phyloP scores from a whole-genome alignment of 92 coral and sea anemone species.

The Actinernus sp. region DNA sequence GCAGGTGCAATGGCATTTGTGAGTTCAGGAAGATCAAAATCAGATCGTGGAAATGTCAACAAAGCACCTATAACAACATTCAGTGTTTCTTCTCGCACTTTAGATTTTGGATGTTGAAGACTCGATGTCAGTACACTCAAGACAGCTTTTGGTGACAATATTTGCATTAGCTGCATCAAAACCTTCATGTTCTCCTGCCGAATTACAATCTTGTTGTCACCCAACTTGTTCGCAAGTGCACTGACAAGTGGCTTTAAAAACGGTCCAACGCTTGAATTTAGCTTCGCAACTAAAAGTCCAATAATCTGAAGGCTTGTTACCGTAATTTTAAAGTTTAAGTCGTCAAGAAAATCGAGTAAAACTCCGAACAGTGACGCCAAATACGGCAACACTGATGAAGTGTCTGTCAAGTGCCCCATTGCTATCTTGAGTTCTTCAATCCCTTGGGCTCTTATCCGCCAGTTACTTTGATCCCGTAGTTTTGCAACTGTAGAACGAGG shows the following conservation, averaged over 20 bases:
- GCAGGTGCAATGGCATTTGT: conserved; percentile 94
- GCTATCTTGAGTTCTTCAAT: conserved; percentile 90
- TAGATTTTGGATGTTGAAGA: conserved; percentile 93
- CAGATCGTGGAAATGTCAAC: conserved; percentile 95
- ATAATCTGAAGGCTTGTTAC: conserved; percentile 94
- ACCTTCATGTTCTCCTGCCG: conserved; percentile 99
- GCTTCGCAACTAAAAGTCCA: conserved; percentile 81
- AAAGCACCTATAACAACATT: conserved; percentile 95
- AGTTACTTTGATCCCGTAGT: conserved; percentile 90
- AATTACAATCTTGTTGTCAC: conserved; percentile 97
- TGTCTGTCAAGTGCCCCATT: conserved; percentile 81
- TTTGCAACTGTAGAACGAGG: conserved; percentile 78
- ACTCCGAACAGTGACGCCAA: conserved; percentile 84
- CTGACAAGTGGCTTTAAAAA: conserved; percentile 81
- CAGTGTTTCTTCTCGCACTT: conserved; percentile 96
- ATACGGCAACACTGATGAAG: conserved; percentile 72
- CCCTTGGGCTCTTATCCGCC: conserved; percentile 93
- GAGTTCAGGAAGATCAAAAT: conserved; percentile 91
- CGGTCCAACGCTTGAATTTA: conserved; percentile 76
- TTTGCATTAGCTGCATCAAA: conserved; percentile 98
- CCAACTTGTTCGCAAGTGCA: conserved; percentile 84
- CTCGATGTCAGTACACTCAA: conserved; percentile 78
- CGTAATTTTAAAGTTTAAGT: conserved; percentile 91
- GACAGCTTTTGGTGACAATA: conserved; percentile 84
- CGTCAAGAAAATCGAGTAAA: conserved; percentile 87